phyloP scores from a whole-genome alignment of 2,888 invertebrate genomes.

The Pseudococcus longispinus region DNA sequence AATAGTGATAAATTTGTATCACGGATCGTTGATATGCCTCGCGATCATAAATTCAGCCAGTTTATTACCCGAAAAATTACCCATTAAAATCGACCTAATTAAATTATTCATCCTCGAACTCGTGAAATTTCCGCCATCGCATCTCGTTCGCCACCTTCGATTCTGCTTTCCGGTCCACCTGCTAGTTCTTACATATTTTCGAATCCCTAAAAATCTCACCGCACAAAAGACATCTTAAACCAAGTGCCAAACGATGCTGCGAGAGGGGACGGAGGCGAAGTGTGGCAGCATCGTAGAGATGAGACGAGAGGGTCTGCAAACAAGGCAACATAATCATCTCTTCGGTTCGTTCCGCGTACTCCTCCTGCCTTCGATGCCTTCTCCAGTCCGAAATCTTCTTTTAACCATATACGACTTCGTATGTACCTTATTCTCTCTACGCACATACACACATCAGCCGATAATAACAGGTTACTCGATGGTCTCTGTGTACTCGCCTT shows the following conservation, averaged over 20 bases:
- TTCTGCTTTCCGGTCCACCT: conserved; percentile 12
- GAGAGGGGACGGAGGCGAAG: not conserved
- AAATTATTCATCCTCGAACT: not conserved
- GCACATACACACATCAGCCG: not conserved
- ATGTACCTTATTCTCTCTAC: not conserved
- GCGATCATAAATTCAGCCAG: not conserved
- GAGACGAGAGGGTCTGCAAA: conserved; percentile 46
- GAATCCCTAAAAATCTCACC: conserved; percentile 19
- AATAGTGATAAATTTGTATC: not conserved
- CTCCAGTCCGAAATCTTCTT: not conserved
- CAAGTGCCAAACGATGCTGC: conserved; percentile 49
- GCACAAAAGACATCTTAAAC: conserved; percentile 12
- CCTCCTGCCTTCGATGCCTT: not conserved
- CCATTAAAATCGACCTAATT: not conserved
- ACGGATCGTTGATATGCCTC: not conserved
- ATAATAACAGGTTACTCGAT: conserved; percentile 52
- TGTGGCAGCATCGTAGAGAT: conserved; percentile 4
- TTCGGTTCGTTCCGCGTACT: not conserved
- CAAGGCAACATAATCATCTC: conserved; percentile 55
- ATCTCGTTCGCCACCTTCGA: not conserved
- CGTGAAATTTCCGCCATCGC: not conserved
- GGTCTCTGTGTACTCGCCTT: not conserved
- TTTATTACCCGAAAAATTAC: not conserved
- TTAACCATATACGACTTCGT: conserved; percentile 35
- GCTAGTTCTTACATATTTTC: not conserved